phyloP scores from a whole-genome alignment of 2,888 invertebrate genomes.

The Cepaea hortensis region DNA sequence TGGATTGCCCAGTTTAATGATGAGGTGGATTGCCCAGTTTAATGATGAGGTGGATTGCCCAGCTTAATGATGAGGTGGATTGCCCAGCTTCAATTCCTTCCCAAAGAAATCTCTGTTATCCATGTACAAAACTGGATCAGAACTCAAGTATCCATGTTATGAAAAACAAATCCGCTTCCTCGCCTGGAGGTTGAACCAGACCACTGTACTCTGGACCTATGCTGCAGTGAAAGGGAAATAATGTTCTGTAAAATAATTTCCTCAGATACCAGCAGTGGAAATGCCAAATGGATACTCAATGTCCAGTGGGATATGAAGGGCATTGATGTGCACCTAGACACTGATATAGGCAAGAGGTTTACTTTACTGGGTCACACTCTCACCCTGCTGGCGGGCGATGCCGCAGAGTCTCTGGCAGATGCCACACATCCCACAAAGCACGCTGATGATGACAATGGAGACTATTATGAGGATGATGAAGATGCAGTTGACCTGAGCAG shows the following conservation, averaged over 20 bases:
- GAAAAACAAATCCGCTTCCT: no score
- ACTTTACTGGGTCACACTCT: conserved; percentile 95
- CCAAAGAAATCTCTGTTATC: no score
- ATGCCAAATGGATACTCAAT: conserved; percentile 98
- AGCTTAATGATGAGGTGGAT: no score
- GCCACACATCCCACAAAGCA: conserved; percentile 78
- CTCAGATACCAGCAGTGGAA: conserved; percentile 64
- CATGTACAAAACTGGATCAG: no score
- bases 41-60: no score
- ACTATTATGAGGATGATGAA: conserved; percentile 62
- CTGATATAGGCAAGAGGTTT: conserved; percentile 95
- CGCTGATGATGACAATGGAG: conserved; percentile 79
- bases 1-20: no score
- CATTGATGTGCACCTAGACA: conserved; percentile 95
- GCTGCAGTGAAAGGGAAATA: no score
- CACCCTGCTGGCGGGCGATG: conserved; percentile 92
- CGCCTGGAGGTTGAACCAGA: no score
- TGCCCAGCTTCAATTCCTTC: no score
- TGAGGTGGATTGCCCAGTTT: no score
- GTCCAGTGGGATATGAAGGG: conserved; percentile 99
- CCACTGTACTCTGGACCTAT: no score
- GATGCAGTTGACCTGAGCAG: conserved; percentile 51
- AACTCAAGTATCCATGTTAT: no score
- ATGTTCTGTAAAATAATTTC: neutral
- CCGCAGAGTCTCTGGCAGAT: conserved; percentile 75